Evolutionary conservation across 2,113 vertebrate genomes (phyloP).

Genomic region (Colius striatus): DNA sequence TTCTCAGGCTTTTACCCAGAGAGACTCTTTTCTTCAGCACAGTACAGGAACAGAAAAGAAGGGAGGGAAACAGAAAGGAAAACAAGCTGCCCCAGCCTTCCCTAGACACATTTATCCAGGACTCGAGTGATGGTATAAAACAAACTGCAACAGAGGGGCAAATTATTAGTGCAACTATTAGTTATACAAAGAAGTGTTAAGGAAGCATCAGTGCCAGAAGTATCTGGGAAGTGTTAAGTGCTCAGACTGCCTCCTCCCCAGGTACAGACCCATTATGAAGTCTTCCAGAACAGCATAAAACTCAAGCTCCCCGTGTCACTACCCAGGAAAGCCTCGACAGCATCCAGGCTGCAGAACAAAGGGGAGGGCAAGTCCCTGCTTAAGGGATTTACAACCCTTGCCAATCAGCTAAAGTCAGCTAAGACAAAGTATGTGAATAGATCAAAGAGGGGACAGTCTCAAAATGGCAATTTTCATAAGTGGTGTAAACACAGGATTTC

Average conservation of each 20-base stretch:
- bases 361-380: background rate
- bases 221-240: background rate
- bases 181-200: background rate
- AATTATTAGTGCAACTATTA: background rate
- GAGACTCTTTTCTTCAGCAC: background rate
- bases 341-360: background rate
- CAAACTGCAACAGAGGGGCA: background rate
- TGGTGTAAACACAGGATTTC: conserved; percentile 52
- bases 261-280: background rate
- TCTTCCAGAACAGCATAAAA: background rate
- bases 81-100: background rate
- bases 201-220: background rate
- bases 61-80: background rate
- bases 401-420: background rate
- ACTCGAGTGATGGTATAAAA: background rate
- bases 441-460: background rate
- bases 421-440: background rate
- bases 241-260: background rate
- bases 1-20: background rate
- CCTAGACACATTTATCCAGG: background rate
- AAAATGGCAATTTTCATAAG: conserved; percentile 13
- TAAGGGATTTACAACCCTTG: conserved; percentile 1
- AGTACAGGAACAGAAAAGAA: background rate
- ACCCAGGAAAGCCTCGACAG: background rate
- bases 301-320: background rate